Base-by-base conservation (phyloP, 2,888 invertebrate genomes). In the Tetramorium bicarinatum region DNA sequence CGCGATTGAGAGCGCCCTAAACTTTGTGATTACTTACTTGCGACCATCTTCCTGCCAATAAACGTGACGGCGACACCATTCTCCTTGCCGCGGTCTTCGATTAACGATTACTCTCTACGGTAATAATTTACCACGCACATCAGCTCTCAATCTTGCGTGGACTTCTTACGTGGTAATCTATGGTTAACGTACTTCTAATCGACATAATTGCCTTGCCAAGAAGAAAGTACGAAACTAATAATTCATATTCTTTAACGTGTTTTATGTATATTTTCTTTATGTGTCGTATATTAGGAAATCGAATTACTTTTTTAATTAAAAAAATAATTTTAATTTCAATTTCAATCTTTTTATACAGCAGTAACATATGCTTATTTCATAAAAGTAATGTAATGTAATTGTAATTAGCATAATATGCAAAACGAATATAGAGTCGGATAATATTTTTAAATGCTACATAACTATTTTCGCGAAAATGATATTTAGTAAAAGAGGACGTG, bases 41-140 rank as follows among this genome's bases (percentile, higher is more conserved):
- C 25, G 56, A 76, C 64, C 41, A 15, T 72, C 64, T 59, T 72
- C 54, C 80, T 81, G 59, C 82, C 72, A 61, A 71, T 79, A 62
- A 62, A 69, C 72, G 76, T 76, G 83, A 84, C 83, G 87, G 83
- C 87, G 89, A 88, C 85, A 84, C 74, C 72, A 82, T 75, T 76
- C 38, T 76, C 79, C 71, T 77, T 85, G 76, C 67, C 83, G 64
- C 59, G 77, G 86, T 88, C 88, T 80, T 81, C 88, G 71, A 52
- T 52, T 85, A 49, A 64, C 81, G 82, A 86, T 88, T 77, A 82
- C 71, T 67, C 29, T 52, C n/a, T 47, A 38, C 62, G 44, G 47
- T 77, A 82, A 72, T 85, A 76, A 61, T 71, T 72, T n/a, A n/a
- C 9, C 56, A 21, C 64, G 54, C 82, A 49, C 52, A 84, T 81